These are phyloP conservation scores for Drosophila melanosoma DNA, from an alignment of 2,888 invertebrate species.

Conservation along the genomic window DNA sequence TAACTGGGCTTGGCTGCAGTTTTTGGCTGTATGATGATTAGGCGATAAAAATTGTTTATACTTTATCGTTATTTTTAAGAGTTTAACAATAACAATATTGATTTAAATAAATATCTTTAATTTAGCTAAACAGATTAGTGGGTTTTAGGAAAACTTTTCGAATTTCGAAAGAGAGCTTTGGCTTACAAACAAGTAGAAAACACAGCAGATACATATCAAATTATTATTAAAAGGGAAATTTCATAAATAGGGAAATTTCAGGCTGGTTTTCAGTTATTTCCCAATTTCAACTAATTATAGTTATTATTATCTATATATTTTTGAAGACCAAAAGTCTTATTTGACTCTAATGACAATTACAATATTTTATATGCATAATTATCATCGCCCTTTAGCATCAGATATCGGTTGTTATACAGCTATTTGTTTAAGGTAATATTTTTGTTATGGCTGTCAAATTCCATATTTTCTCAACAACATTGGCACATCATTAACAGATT, in stretches of 20 bases:
- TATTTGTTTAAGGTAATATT: constrained; percentile 56
- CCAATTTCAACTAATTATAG: constrained; percentile 8
- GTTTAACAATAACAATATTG: constrained; percentile 34
- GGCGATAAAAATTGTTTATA: constrained; percentile 47
- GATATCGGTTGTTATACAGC: constrained; percentile 18
- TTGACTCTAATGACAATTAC: not conserved
- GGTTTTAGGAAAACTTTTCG: not conserved
- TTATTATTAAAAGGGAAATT: too few relatives aligned
- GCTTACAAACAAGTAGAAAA: constrained; percentile 7
- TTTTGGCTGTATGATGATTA: constrained; percentile 27
- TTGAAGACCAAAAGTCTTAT: not conserved
- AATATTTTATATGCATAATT: constrained; percentile 8
- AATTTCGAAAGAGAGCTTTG: not conserved
- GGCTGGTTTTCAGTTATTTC: not conserved
- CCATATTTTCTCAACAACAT: constrained; percentile 46
- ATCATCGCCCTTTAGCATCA: constrained; percentile 24
- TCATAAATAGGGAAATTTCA: constrained; percentile 9
- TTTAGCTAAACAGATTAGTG: not conserved
- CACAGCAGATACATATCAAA: constrained; percentile 28
- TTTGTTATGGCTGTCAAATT: constrained; percentile 61
- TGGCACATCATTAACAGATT: constrained; percentile 74
- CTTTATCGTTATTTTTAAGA: constrained; percentile 20
- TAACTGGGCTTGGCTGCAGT: constrained; percentile 20
- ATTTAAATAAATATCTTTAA: constrained; percentile 46
- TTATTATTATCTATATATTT: not conserved